Conservation (phyloP, 1,140 invertebrate genomes). For the Drosophila kepulauana region DNA sequence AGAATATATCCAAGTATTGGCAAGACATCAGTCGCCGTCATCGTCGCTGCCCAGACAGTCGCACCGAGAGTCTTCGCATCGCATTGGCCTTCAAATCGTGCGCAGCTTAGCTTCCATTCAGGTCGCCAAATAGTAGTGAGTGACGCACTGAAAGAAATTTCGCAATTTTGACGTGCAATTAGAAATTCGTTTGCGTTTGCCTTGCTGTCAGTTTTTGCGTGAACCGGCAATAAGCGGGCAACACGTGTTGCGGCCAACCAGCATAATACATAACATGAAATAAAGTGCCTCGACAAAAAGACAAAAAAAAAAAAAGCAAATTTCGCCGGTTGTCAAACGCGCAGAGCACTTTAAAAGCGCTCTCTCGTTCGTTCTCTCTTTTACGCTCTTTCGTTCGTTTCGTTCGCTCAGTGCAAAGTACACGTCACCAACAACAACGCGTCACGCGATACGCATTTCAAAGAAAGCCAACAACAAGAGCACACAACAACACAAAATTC, state of each 20-base stretch:
- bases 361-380: too few species aligned
- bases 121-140: too few species aligned
- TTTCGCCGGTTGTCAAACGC: not conserved
- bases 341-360: not conserved
- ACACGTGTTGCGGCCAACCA: constrained; percentile 38
- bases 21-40: not conserved
- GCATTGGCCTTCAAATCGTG: too few species aligned
- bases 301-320: too few species aligned
- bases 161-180: too few species aligned
- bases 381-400: not conserved
- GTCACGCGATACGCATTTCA: constrained; percentile 33
- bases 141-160: too few species aligned
- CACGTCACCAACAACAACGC: constrained; percentile 37
- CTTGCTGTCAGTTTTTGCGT: too few species aligned
- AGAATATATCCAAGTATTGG: not conserved
- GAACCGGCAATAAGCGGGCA: constrained; percentile 8
- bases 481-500: not conserved
- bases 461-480: constrained; percentile 1
- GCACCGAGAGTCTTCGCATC: not conserved
- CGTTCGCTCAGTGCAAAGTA: constrained; percentile 29
- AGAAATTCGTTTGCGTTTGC: too few species aligned
- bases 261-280: not conserved
- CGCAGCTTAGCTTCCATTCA: too few species aligned
- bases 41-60: too few species aligned
- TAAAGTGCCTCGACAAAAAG: too few species aligned